A percentile compares a stretch with the other conserved stretches of the same genome.
Evolutionary conservation across 2,797 vertebrate species (phyloP).

Genomic region (Ctenochaetus hawaiiensis): DNA sequence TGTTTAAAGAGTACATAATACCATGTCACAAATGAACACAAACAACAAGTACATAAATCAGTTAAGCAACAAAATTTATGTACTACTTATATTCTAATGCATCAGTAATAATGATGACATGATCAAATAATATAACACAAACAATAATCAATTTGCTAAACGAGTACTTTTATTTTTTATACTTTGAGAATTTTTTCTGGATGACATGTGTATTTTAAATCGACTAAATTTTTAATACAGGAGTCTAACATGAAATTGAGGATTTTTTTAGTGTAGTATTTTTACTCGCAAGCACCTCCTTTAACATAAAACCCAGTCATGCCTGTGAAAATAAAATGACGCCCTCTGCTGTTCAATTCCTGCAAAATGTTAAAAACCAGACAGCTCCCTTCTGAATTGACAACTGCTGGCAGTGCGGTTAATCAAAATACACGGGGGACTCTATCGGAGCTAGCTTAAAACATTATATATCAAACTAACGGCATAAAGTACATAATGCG

Average conservation of each 20-base stretch:
- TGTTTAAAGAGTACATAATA: too few species aligned
- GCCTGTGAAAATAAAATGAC: conserved; percentile 11
- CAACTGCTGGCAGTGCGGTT: background rate
- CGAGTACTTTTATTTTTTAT: background rate
- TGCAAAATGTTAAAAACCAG: background rate
- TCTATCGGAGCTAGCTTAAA: background rate
- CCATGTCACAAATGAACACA: too few species aligned
- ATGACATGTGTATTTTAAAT: background rate
- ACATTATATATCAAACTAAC: background rate
- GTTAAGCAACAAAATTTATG: background rate
- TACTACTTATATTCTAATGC: background rate
- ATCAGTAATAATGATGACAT: background rate
- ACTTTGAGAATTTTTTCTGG: background rate
- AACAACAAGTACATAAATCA: background rate
- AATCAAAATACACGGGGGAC: conserved; percentile 12
- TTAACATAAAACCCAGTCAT: too few species aligned
- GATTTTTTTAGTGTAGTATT: background rate
- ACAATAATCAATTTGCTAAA: too few species aligned
- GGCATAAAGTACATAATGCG: background rate
- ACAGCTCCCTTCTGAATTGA: conserved; percentile 34
- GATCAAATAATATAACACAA: too few species aligned
- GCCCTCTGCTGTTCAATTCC: conserved; percentile 43
- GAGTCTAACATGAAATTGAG: background rate
- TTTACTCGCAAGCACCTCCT: background rate
- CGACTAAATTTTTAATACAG: background rate